Conservation (phyloP, 2,888 invertebrate genomes). For the Acrocyrtus sp. region DNA sequence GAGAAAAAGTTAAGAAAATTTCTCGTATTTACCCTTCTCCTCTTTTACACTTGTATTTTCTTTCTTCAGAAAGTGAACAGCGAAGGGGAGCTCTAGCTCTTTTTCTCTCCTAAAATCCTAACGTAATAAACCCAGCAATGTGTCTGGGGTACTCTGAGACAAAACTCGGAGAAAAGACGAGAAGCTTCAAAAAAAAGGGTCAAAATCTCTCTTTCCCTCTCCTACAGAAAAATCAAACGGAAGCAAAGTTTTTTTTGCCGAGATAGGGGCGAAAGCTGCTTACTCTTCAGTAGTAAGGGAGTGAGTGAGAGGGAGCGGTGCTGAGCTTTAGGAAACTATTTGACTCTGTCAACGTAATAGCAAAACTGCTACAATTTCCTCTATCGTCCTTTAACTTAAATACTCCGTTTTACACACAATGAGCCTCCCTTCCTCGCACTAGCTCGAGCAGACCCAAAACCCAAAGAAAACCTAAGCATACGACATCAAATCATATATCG, state of each 20-base stretch:
- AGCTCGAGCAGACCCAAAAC: no score
- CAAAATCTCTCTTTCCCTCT: conserved; percentile 17
- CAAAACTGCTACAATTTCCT: conserved; percentile 60
- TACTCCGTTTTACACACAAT: conserved; percentile 30
- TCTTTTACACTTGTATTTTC: no score
- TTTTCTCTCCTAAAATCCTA: background rate
- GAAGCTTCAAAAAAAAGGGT: conserved; percentile 12
- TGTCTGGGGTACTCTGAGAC: conserved; percentile 44
- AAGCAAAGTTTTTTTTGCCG: conserved; percentile 32
- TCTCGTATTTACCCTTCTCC: no score
- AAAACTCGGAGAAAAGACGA: conserved; percentile 22
- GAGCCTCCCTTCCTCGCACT: no score
- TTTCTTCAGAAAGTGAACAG: no score
- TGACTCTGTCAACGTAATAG: conserved; percentile 56
- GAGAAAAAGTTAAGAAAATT: no score
- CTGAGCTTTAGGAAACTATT: conserved; percentile 45
- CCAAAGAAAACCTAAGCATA: no score
- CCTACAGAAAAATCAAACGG: conserved; percentile 6
- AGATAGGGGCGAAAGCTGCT: conserved; percentile 33
- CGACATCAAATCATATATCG: no score
- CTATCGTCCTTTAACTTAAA: conserved; percentile 50
- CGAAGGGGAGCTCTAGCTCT: no score
- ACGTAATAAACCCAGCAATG: background rate
- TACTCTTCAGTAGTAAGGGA: background rate
- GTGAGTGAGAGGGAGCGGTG: conserved; percentile 11